These are phyloP conservation scores for Pseudococcus jackbeardsleyi DNA, from an alignment of 2,888 invertebrate species.

Conservation along the genomic window DNA sequence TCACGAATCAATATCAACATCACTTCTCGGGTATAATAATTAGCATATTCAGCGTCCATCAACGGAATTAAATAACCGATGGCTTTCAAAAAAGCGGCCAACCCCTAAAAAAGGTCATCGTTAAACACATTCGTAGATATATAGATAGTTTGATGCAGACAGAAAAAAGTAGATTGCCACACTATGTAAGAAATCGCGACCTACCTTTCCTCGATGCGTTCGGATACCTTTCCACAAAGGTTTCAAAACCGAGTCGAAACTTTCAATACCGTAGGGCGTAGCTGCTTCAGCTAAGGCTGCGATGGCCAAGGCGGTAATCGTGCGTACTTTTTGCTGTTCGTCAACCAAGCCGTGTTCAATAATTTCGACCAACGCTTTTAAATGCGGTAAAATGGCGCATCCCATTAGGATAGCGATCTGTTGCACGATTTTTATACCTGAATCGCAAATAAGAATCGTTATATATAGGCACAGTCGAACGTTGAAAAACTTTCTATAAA, in stretches of 20 bases:
- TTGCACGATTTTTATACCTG: conserved; percentile 99
- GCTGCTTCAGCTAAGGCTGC: conserved; percentile 99
- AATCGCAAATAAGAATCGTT: background rate
- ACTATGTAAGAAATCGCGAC: background rate
- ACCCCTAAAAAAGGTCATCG: conserved; percentile 75
- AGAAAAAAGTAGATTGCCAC: too few relatives aligned
- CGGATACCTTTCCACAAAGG: conserved; percentile 96
- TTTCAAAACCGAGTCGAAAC: conserved; percentile 98
- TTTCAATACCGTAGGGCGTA: conserved; percentile 99
- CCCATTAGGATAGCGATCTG: conserved; percentile 99
- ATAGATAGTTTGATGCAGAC: background rate
- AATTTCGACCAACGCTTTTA: conserved; percentile 98
- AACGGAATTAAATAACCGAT: conserved; percentile 99
- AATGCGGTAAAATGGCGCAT: conserved; percentile 98
- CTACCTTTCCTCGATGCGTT: conserved; percentile 76
- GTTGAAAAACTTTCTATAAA: too few relatives aligned
- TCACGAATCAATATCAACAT: conserved; percentile 99
- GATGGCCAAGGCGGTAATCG: conserved; percentile 97
- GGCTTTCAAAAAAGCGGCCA: conserved; percentile 99
- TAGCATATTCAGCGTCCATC: conserved; percentile 99
- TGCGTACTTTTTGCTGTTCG: conserved; percentile 99
- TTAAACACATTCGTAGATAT: conserved; percentile 63
- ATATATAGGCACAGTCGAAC: background rate
- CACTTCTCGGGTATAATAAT: conserved; percentile 99
- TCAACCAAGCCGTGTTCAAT: conserved; percentile 98